Percentiles rank a stretch among this genome's conserved stretches.
Conservation (phyloP, 1,140 invertebrate genomes). For the Lordiphosa mommai region DNA sequence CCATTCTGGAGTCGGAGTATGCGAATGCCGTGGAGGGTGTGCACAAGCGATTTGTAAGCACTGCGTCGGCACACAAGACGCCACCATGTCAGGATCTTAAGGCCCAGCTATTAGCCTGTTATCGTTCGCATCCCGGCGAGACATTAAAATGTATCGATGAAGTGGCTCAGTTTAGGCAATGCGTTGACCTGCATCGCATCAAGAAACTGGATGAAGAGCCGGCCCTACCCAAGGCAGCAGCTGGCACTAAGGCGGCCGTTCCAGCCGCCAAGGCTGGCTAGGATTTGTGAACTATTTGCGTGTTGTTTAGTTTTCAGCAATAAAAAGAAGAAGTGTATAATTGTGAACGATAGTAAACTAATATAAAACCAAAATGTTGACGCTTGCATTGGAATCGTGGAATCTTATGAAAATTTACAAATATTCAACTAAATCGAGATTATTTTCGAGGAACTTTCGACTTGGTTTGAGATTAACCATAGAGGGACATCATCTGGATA, state of each 20-base stretch:
- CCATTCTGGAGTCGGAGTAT: slow-evolving; percentile 80
- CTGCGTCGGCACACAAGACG: slow-evolving; percentile 61
- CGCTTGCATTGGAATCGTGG: no score
- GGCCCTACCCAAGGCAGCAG: slow-evolving; percentile 14
- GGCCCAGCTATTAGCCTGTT: slow-evolving; percentile 81
- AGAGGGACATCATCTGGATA: no score
- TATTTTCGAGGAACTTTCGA: no score
- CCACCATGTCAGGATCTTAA: slow-evolving; percentile 80
- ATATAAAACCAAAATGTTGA: neutral
- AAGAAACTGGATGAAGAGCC: slow-evolving; percentile 56
- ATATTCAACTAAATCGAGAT: no score
- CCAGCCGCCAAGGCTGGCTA: slow-evolving; percentile 53
- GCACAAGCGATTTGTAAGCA: slow-evolving; percentile 72
- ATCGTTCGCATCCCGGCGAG: slow-evolving; percentile 81
- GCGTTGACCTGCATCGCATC: slow-evolving; percentile 80
- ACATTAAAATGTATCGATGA: slow-evolving; percentile 81
- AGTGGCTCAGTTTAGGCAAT: slow-evolving; percentile 81
- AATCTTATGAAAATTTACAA: no score
- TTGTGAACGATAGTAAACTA: no score
- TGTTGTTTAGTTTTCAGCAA: no score
- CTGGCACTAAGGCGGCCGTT: slow-evolving; percentile 32
- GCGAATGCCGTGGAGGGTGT: slow-evolving; percentile 79
- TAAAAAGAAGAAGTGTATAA: no score
- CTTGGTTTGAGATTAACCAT: no score
- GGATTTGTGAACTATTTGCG: no score